Base-by-base conservation (phyloP, 2,888 invertebrate species). In the Stegophylla sp. region DNA sequence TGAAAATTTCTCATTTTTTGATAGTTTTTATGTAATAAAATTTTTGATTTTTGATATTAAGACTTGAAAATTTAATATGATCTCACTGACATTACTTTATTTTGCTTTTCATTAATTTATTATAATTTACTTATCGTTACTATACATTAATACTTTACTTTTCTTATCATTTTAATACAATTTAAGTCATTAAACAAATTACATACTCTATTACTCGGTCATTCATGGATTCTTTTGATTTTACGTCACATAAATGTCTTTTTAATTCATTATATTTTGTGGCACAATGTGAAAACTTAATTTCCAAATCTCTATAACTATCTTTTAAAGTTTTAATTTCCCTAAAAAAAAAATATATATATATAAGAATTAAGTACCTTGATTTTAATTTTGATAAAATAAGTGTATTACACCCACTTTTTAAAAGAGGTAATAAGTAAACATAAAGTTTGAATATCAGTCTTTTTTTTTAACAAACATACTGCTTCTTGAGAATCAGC, bases 241-340 rank as follows among this genome's bases (percentile, higher is more conserved):
- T 75, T 34, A 83, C 5, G 26, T 73, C 69, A 9, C 13, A 53
- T 10, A 83, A 61, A 66, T 81, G 76, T 34, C 56, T 61, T 1
- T 79, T 53, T 12, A 79, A 20, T 28, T 79, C 61, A 76, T 79
- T 64, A 51, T 82, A 81, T 67, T 82, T 82, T 3, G 56, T 20
- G 10, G 81, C 64, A 17, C 81, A 81, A 17, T 51, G 51, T 48
- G 75, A 23, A 26, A 82, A 81, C 5, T 71, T 79, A 48, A 51
- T 61, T 59, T 83, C 82, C 28, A 82, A 67, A 41, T 82, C 75
- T 26, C 12, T 75, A 23, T 74, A 71, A 48, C 75, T 76, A 5
- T 81, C 81, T 82, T 81, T 83, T 26, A 82, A 71, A 34, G 61
- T 69, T 20, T 67, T 23, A 66, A 82, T 82, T 73, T 83, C 83